phyloP scores from a whole-genome alignment of 2,797 vertebrate genomes.

The Gymnoscopelus braueri region DNA sequence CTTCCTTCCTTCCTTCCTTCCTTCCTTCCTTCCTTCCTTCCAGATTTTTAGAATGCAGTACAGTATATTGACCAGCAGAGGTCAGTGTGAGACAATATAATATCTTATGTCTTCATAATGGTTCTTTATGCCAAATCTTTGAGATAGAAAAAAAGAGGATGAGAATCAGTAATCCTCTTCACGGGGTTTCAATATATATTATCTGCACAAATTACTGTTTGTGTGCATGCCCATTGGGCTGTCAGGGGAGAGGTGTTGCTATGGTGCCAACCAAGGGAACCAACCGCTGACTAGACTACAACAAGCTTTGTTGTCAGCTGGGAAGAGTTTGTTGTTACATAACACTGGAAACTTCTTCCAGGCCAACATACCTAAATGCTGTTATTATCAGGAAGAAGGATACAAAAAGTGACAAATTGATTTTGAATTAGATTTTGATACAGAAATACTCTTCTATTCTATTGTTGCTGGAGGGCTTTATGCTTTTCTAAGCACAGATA shows the following conservation, averaged over 20 bases:
- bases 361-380: neutral
- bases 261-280: constrained; percentile 26
- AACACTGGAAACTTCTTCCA: neutral
- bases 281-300: constrained; percentile 49
- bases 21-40: neutral
- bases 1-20: constrained; percentile 2
- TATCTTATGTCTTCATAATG: neutral
- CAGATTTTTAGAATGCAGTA: constrained; percentile 33
- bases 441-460: neutral
- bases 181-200: neutral
- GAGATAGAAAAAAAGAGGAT: constrained; percentile 28
- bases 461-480: too few species aligned
- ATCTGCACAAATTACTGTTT: neutral
- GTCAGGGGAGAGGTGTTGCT: constrained; percentile 42
- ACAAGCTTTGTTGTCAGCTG: constrained; percentile 24
- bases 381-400: neutral
- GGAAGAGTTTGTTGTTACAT: neutral
- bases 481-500: too few species aligned
- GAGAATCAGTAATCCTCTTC: neutral
- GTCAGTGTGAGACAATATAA: constrained; percentile 54
- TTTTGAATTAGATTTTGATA: neutral
- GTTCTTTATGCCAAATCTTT: constrained; percentile 16
- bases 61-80: constrained; percentile 50
- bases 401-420: neutral
- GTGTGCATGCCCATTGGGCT: constrained; percentile 14